A percentile compares a stretch with the other conserved stretches of the same genome.
These are phyloP conservation scores for Zonotrichia leucophrys DNA, from an alignment of 2,113 vertebrate genomes.

Conservation along the genomic window DNA sequence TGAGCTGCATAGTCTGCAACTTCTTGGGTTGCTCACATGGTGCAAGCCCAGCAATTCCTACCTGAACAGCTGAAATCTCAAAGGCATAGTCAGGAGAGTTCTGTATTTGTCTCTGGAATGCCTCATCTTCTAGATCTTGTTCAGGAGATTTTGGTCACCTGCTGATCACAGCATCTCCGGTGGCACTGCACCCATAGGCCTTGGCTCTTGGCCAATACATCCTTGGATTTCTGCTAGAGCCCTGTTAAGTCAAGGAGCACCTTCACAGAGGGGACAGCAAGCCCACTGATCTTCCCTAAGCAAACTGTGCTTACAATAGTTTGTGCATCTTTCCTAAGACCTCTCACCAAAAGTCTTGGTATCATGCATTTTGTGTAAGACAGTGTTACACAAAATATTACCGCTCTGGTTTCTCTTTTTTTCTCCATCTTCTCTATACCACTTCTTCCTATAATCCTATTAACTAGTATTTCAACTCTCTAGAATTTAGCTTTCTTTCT, in stretches of 20 bases:
- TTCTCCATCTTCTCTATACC: not conserved
- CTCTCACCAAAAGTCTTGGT: not conserved
- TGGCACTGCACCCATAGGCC: not conserved
- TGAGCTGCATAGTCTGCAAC: not conserved
- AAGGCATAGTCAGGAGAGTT: not conserved
- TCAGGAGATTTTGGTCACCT: not conserved
- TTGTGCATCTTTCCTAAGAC: not conserved
- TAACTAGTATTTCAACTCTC: not conserved
- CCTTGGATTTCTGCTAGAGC: not conserved
- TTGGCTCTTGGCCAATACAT: not conserved
- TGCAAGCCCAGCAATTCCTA: not conserved
- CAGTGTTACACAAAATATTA: not conserved
- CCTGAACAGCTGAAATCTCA: not conserved
- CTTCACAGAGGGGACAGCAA: not conserved
- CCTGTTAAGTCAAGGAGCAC: not conserved
- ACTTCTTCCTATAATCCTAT: not conserved
- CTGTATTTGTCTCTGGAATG: not conserved
- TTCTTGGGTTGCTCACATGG: not conserved
- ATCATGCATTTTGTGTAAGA: not conserved
- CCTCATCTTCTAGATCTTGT: not conserved
- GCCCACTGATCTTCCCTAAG: not conserved
- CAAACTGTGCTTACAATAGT: not conserved
- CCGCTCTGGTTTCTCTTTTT: not conserved
- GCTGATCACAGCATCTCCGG: not conserved
- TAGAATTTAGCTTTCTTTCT: not conserved